Percentiles rank a stretch among this genome's conserved stretches.
Conservation (phyloP, 2,113 vertebrate genomes). For the Mormoops blainvillei region DNA sequence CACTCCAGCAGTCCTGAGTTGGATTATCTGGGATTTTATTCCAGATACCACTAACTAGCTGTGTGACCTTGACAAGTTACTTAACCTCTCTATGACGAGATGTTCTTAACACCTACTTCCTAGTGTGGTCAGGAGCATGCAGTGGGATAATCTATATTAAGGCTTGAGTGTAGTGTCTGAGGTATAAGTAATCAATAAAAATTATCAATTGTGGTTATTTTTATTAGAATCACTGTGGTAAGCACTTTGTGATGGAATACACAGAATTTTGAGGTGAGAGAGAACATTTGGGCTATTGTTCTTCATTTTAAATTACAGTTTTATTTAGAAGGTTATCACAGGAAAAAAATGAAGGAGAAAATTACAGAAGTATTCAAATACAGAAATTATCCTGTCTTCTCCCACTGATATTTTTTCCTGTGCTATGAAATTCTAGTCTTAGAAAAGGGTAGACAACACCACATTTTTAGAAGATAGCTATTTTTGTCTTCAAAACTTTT, state of each 20-base stretch:
- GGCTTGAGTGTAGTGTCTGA: too few species aligned
- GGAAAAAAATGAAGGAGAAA: background rate
- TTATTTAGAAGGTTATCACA: background rate
- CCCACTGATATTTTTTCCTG: background rate
- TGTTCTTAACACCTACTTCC: background rate
- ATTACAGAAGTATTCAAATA: background rate
- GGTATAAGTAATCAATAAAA: background rate
- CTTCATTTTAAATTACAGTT: background rate
- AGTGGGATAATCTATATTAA: background rate
- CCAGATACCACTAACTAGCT: background rate
- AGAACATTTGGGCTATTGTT: too few species aligned
- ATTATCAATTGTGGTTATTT: background rate
- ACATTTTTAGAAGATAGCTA: background rate
- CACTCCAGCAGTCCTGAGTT: too few species aligned
- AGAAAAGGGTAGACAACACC: background rate
- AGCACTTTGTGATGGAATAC: background rate
- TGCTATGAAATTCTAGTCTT: background rate
- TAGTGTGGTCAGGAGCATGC: background rate
- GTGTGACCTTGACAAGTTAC: background rate
- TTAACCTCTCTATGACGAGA: background rate
- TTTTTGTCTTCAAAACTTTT: background rate
- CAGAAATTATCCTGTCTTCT: background rate
- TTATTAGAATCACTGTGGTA: background rate
- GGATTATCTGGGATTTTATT: background rate
- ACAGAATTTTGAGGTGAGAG: background rate